phyloP scores from a whole-genome alignment of 2,888 invertebrate species.

The Folsomia candida region DNA sequence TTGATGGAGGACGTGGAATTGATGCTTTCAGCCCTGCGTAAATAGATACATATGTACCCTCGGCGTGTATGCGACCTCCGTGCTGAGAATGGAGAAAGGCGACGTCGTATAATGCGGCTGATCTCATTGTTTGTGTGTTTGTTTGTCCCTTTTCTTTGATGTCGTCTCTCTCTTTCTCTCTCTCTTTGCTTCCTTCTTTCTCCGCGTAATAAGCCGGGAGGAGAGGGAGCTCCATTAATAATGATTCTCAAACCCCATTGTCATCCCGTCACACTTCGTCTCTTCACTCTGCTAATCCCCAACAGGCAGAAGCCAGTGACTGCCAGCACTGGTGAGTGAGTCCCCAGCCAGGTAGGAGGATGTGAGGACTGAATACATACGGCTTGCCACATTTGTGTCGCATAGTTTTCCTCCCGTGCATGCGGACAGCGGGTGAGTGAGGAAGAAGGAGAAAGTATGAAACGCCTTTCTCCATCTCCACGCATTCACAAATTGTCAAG shows the following conservation, averaged over 20 bases:
- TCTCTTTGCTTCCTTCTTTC: constrained; percentile 1
- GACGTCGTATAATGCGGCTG: background rate
- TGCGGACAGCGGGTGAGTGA: too few relatives aligned
- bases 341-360: too few relatives aligned
- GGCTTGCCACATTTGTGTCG: too few relatives aligned
- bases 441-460: too few relatives aligned
- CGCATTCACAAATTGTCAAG: too few relatives aligned
- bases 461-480: too few relatives aligned
- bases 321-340: too few relatives aligned
- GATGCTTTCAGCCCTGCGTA: too few relatives aligned
- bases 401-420: too few relatives aligned
- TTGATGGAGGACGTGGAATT: background rate
- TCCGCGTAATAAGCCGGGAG: background rate
- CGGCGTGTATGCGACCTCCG: background rate
- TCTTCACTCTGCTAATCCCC: background rate
- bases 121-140: background rate
- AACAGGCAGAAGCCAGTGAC: too few relatives aligned
- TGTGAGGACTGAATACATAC: too few relatives aligned
- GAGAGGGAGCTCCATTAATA: background rate
- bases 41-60: background rate
- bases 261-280: background rate
- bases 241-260: background rate
- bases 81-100: background rate
- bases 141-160: background rate
- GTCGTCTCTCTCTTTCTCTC: background rate